These are phyloP conservation scores for Onthophagus sagittarius DNA, from an alignment of 2,888 invertebrate genomes.

Conservation along the genomic window DNA sequence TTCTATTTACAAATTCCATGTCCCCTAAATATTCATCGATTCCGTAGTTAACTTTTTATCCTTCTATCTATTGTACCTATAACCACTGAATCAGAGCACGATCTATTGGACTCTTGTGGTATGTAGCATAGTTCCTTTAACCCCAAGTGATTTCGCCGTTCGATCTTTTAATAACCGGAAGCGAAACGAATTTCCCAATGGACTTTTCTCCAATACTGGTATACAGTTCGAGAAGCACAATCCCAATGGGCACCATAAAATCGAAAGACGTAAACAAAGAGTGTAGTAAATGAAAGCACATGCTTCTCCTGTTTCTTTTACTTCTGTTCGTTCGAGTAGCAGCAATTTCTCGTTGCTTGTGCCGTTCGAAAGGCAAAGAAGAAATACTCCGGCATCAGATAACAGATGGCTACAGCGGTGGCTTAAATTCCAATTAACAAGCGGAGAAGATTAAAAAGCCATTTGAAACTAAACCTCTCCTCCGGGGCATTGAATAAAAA, in stretches of 20 bases:
- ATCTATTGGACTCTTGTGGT: background rate
- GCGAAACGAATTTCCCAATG: background rate
- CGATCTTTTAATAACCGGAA: background rate
- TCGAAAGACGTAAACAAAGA: background rate
- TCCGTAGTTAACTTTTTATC: background rate
- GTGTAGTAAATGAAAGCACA: background rate
- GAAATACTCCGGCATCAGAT: background rate
- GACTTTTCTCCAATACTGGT: background rate
- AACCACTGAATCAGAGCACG: background rate
- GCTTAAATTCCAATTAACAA: slow-evolving; percentile 15
- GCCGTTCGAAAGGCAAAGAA: background rate
- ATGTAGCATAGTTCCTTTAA: background rate
- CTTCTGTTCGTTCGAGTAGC: background rate
- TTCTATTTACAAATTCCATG: background rate
- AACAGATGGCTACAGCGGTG: slow-evolving; percentile 6
- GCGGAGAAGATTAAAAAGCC: slow-evolving; percentile 15
- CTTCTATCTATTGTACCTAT: background rate
- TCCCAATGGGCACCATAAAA: background rate
- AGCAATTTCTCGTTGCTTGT: background rate
- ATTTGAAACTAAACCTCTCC: slow-evolving; percentile 12
- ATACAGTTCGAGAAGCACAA: background rate
- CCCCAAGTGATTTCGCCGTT: background rate
- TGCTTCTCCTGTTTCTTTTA: background rate
- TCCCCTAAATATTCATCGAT: background rate
- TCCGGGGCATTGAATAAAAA: background rate